A percentile compares a stretch with the other conserved stretches of the same genome.
Evolutionary conservation across 2,797 vertebrate genomes (phyloP).

Genomic region (Microhierax caerulescens): DNA sequence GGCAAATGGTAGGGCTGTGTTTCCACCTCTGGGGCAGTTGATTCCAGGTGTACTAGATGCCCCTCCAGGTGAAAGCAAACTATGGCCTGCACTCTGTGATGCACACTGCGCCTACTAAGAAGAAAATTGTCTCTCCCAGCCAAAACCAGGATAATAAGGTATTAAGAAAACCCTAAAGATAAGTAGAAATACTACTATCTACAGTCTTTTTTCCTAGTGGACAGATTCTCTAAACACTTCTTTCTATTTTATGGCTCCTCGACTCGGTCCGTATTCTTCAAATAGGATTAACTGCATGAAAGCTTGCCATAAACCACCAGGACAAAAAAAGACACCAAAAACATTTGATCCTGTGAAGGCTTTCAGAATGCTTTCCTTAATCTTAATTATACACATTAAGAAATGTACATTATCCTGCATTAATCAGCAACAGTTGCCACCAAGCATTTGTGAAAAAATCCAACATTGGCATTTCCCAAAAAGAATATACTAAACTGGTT

Average conservation of each 20-base stretch:
- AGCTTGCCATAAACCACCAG: not conserved
- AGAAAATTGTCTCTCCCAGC: too few relatives aligned
- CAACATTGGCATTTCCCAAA: not conserved
- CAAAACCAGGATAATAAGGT: too few relatives aligned
- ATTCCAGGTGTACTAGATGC: too few relatives aligned
- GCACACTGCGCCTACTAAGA: too few relatives aligned
- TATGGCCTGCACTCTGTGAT: too few relatives aligned
- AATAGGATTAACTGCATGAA: not conserved
- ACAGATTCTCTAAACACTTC: not conserved
- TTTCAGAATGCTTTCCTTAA: not conserved
- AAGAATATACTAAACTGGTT: not conserved
- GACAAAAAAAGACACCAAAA: not conserved
- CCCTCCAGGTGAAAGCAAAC: too few relatives aligned
- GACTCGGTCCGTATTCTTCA: not conserved
- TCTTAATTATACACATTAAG: not conserved
- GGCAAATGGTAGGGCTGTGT: too few relatives aligned
- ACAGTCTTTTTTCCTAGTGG: not conserved
- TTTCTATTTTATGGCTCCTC: not conserved
- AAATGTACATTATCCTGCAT: not conserved
- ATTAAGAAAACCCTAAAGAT: not conserved
- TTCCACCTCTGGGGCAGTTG: too few relatives aligned
- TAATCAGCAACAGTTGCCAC: not conserved
- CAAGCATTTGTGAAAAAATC: not conserved
- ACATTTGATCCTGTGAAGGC: not conserved
- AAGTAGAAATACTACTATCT: not conserved